Evolutionary conservation across 2,888 invertebrate genomes (phyloP), one percentile per base, ranked within the genome.

Genomic region (Rotaria magnacalcarata): DNA sequence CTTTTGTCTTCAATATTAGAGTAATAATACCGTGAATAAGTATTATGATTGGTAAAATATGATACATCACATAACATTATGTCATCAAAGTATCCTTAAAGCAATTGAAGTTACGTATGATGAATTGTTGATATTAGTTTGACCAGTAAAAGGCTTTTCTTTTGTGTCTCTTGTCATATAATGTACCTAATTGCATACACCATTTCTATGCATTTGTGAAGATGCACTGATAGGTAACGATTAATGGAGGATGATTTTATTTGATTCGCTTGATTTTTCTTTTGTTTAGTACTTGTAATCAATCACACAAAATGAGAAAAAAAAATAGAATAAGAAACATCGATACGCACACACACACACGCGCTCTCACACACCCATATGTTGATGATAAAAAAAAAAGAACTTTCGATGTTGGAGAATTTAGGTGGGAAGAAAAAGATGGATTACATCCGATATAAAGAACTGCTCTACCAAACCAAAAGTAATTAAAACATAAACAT

Each of bases 401-500:
- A 1, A 10, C 34, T 67, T 67, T 67, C 67, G 34, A 67, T 67
- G 67, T 7, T 27, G 34, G 8, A 19, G 34, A 19, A 14, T 67
- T 67, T 34, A 27, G 14, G 67, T 41, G 14, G 67, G 34, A 34
- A 27, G 34, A 27, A 34, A 67, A 41, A 67, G 67, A 67, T 67
- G 67, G 67, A 67, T 67, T 67, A 67, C 67, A 67, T 67, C 67
- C 67, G 34, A 67, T 11, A 67, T 2, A 27, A 41, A 67, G 67
- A 67, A 67, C 67, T 67, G 67, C 19, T 67, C 67, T 67, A 67
- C 67, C 14, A 67, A 67, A 67, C 67, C 67, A 4, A 80, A 52
- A 80, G 47, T 24, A 24, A 80, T 24, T 24, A 80, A 80, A n/a
- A 80, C 80, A 47, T 80, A 43, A 47, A 80, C 75, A 80, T 43